Percentiles rank a stretch among this genome's conserved stretches.
These are phyloP conservation scores for Artibeus lituratus DNA, from an alignment of 2,797 vertebrate genomes.

Conservation along the genomic window DNA sequence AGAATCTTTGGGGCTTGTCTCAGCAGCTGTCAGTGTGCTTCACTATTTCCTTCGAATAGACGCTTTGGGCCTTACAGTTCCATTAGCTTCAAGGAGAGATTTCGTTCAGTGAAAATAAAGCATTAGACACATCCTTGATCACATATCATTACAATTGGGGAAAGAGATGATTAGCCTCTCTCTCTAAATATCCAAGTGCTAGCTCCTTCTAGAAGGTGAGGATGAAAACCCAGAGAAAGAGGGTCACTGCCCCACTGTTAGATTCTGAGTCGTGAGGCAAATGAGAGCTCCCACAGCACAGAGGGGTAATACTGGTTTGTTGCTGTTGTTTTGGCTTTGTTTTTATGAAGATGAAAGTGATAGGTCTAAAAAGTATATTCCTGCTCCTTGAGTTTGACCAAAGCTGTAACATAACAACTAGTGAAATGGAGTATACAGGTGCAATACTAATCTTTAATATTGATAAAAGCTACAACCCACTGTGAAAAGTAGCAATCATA, in stretches of 20 bases:
- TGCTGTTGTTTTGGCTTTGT: neutral
- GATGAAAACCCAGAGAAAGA: neutral
- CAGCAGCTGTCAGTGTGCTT: neutral
- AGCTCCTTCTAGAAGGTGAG: neutral
- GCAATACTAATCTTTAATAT: neutral
- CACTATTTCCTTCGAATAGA: neutral
- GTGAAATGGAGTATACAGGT: neutral
- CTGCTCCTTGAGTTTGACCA: neutral
- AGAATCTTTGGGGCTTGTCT: neutral
- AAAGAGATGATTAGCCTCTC: neutral
- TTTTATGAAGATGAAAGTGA: neutral
- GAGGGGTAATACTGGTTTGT: neutral
- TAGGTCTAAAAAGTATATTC: neutral
- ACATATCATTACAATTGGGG: neutral
- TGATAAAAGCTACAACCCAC: neutral
- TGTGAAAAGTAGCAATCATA: neutral
- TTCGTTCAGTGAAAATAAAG: constrained; percentile 14
- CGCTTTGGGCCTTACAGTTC: neutral
- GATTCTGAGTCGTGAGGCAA: neutral
- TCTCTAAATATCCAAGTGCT: neutral
- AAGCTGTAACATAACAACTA: neutral
- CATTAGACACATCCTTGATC: neutral
- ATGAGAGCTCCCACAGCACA: neutral
- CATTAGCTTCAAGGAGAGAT: neutral
- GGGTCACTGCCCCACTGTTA: neutral